Conservation (phyloP, 2,888 invertebrate genomes). For the Nyleta sp. region DNA sequence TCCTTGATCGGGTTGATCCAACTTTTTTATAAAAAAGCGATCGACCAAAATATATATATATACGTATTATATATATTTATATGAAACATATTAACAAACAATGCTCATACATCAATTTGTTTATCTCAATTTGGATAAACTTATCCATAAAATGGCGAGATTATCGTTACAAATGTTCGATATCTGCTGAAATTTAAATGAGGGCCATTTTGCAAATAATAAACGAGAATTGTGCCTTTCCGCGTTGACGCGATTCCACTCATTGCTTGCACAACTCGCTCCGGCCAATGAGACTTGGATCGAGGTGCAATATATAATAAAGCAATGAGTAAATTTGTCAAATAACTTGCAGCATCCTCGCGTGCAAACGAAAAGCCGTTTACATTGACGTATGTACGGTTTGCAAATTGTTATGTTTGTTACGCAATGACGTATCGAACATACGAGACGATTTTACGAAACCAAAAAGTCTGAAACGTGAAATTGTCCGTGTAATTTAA, state of each 20-base stretch:
- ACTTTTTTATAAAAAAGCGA: slow-evolving; percentile 64
- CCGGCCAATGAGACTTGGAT: no score
- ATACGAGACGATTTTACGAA: slow-evolving; percentile 28
- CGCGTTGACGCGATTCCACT: slow-evolving; percentile 34
- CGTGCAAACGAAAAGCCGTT: slow-evolving; percentile 32
- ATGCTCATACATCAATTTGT: slow-evolving; percentile 30
- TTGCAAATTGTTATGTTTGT: slow-evolving; percentile 30
- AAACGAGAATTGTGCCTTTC: slow-evolving; percentile 48
- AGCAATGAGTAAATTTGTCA: slow-evolving; percentile 26
- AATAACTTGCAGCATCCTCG: slow-evolving; percentile 24
- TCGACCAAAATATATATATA: slow-evolving; percentile 35
- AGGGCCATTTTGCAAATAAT: slow-evolving; percentile 27
- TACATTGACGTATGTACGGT: slow-evolving; percentile 26
- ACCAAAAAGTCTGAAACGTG: slow-evolving; percentile 25
- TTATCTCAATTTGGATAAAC: slow-evolving; percentile 27
- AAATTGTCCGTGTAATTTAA: slow-evolving; percentile 10
- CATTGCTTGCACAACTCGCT: slow-evolving; percentile 18
- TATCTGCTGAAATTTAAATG: slow-evolving; percentile 17
- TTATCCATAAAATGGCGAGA: background rate
- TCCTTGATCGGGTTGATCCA: slow-evolving; percentile 42
- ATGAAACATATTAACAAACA: slow-evolving; percentile 19
- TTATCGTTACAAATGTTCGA: background rate
- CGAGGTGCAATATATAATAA: no score
- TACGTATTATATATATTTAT: slow-evolving; percentile 39
- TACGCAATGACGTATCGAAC: slow-evolving; percentile 13